Evolutionary conservation across 37 sponge, comb jelly and placozoan genomes (phyloP), one percentile per base, ranked within the genome.

Genomic region (Eunapius fragilis): DNA sequence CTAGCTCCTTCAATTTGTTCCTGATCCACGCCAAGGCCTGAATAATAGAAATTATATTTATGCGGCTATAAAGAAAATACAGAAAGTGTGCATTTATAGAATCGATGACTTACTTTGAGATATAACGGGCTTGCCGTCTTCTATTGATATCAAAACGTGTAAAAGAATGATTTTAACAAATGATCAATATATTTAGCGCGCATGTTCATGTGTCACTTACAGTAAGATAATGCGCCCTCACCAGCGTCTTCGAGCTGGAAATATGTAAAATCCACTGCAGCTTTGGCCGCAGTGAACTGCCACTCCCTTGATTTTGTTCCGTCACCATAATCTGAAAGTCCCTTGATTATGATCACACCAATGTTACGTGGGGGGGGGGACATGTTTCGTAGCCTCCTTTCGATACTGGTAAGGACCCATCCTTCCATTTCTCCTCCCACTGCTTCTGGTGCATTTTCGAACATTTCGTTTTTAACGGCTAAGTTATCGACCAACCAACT

Each of bases 401-500:
- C 26, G 32, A 79, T 41, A 26, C 31, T 49, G 9, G 28, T 2
- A 31, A 81, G 33, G 0, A 81, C 81, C 31, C 23, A 33, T n/a
- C 81, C 81, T n/a, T 81, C 81, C 81, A 81, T 81, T 69, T 81
- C 81, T 26, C 81, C 81, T 31, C 81, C 81, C 13, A 81, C 28
- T 23, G 81, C 81, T 81, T 27, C 81, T 4, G 81, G 81, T 25
- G 35, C 70, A 69, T 68, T 69, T 32, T 22, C 33, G 9, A 37
- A 34, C 13, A 81, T 69, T 28, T 32, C 25, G 36, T 33, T 32
- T 3, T 25, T 31, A 25, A 81, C 35, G 68, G 31, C 70, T 11
- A 5, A 6, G 38, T 69, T 31, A 34, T 68, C 34, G 19, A 58
- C 58, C 58, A 58, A 17, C 58, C 58, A 58, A 17, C 58, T 58